phyloP scores from a whole-genome alignment of 1,140 invertebrate genomes.

The Anastrepha ludens region DNA sequence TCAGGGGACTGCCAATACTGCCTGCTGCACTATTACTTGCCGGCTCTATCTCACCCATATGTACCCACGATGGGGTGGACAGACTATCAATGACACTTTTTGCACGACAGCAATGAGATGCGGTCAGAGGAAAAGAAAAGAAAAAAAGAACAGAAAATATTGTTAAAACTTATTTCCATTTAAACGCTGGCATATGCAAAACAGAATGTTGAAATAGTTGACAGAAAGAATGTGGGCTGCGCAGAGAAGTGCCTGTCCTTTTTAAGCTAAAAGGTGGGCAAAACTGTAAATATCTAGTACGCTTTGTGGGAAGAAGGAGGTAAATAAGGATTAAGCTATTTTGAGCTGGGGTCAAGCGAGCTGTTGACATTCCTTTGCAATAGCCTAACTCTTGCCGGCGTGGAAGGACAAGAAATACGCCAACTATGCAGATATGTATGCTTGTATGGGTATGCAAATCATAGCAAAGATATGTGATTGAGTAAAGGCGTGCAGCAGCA shows the following conservation, averaged over 20 bases:
- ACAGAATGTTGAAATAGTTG: not conserved
- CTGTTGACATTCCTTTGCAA: not conserved
- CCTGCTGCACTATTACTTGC: not conserved
- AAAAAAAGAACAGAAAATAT: not conserved
- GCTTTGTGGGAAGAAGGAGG: not conserved
- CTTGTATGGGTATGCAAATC: not conserved
- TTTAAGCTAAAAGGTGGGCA: not conserved
- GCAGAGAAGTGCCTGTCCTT: too few relatives aligned
- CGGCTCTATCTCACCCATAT: not conserved
- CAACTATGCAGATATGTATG: not conserved
- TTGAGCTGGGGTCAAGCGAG: not conserved
- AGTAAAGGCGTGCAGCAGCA: not conserved
- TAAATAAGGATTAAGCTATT: not conserved
- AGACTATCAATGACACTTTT: conserved; percentile 23
- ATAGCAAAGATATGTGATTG: not conserved
- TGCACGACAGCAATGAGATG: not conserved
- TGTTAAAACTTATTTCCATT: conserved; percentile 15
- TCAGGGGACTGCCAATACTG: not conserved
- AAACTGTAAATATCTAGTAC: not conserved
- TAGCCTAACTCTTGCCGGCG: not conserved
- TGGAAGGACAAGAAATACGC: not conserved
- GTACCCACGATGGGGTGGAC: not conserved
- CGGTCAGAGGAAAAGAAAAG: not conserved
- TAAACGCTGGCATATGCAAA: conserved; percentile 42
- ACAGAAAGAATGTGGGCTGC: not conserved